Evolutionary conservation across 2,888 invertebrate genomes (phyloP), one percentile per base, ranked within the genome.

Genomic region (Hirtodrosophila trivittata): DNA sequence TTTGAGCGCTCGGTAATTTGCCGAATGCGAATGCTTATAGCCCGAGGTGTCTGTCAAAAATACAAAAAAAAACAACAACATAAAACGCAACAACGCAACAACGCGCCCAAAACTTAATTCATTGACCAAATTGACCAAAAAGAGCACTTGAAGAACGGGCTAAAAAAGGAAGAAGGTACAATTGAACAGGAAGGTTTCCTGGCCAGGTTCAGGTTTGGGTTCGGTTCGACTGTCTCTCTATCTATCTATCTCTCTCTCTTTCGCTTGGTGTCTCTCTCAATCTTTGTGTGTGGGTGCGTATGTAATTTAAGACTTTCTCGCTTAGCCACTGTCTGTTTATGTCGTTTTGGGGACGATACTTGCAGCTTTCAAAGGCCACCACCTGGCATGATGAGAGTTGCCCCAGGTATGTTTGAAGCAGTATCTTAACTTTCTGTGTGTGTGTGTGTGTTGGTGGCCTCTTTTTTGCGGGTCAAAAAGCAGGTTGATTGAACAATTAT

Each of bases 241-340:
- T 26, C 7, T n/a, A 10, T 38, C 25, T 37, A 25, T 38, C 62
- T 35, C 46, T 39, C 41, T 21, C 16, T 16, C 37, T 16, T 3
- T 16, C 12, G 10, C n/a, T 32, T 12, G 26, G 21, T 52, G 0
- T 21, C 5, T 41, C 21, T 35, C 26, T 51, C 42, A 32, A 33
- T 28, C 21, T 25, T 7, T 28, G 38, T 59, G 72, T 76, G 84
- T 80, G 77, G 82, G 82, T 81, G 80, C 67, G 69, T 77, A 52
- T 81, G 80, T 85, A 85, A 80, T 77, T 81, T 77, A 82, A 82
- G 80, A 84, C 85, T 77, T 84, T 80, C 85, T 85, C 84, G 66
- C 69, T 64, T 75, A 43, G 47, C 55, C 65, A 52, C 50, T 46
- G 52, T 35, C 56, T 33, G 42, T 51, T 70, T 54, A 55, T 56